These are phyloP conservation scores for Brachyrhaphis roseni DNA, from an alignment of 2,797 vertebrate species.

Conservation along the genomic window DNA sequence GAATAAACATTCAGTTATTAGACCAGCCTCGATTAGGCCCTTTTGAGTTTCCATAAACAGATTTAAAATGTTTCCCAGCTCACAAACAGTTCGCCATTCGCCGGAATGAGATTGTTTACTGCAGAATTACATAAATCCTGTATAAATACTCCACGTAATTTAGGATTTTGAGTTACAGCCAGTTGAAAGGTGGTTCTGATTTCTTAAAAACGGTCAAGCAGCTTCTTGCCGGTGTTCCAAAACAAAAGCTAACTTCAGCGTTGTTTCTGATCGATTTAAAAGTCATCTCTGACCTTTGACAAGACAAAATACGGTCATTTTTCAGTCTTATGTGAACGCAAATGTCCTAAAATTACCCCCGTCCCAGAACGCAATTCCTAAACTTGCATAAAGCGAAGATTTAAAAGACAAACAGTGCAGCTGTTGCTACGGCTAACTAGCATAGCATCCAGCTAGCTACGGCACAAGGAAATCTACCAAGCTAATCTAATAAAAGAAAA, in stretches of 20 bases:
- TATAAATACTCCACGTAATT: background rate
- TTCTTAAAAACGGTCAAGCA: background rate
- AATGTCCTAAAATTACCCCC: accelerated
- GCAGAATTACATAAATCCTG: background rate
- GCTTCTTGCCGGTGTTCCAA: background rate
- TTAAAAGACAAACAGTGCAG: conserved; percentile 9
- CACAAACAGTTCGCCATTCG: background rate
- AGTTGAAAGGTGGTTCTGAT: background rate
- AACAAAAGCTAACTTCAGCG: background rate
- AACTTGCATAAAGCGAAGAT: background rate
- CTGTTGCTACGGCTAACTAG: conserved; percentile 46
- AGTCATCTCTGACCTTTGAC: background rate
- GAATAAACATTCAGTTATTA: background rate
- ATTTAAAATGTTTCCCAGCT: background rate
- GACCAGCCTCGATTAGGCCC: background rate
- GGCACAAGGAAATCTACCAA: conserved; percentile 57
- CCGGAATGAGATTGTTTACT: background rate
- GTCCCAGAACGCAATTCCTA: background rate
- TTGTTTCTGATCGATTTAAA: background rate
- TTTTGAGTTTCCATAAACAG: background rate
- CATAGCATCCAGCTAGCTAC: conserved; percentile 62
- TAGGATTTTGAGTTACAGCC: background rate
- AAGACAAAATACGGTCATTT: accelerated
- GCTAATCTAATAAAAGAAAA: background rate
- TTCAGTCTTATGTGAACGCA: accelerated